Conservation (phyloP, 2,888 invertebrate genomes). For the Cecidostiba fungosa region DNA sequence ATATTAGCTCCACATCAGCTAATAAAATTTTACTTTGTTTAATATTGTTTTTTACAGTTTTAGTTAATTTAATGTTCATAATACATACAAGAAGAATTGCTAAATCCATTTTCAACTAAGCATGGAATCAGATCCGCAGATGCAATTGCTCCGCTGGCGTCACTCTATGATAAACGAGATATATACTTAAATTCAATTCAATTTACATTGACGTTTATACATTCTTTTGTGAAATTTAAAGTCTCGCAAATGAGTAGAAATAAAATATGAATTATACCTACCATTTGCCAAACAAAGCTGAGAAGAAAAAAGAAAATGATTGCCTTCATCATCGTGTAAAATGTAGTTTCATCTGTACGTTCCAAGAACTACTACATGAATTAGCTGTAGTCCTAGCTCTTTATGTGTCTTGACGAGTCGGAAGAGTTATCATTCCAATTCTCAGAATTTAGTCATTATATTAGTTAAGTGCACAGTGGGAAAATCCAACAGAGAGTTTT, state of each 20-base stretch:
- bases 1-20: background rate
- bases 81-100: background rate
- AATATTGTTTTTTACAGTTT: background rate
- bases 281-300: background rate
- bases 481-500: background rate
- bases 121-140: background rate
- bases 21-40: background rate
- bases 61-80: background rate
- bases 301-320: background rate
- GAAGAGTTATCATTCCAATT: conserved; percentile 8
- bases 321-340: background rate
- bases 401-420: background rate
- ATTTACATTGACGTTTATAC: too few relatives aligned
- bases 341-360: background rate
- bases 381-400: background rate
- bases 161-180: background rate
- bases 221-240: too few relatives aligned
- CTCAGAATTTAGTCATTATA: background rate
- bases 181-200: too few relatives aligned
- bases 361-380: background rate
- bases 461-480: background rate
- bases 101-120: background rate
- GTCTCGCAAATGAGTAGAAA: too few relatives aligned
- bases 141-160: background rate
- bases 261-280: background rate